These are phyloP conservation scores for Henricia sp. DNA, from an alignment of 53 echinoderm and acorn worm genomes.

Conservation along the genomic window DNA sequence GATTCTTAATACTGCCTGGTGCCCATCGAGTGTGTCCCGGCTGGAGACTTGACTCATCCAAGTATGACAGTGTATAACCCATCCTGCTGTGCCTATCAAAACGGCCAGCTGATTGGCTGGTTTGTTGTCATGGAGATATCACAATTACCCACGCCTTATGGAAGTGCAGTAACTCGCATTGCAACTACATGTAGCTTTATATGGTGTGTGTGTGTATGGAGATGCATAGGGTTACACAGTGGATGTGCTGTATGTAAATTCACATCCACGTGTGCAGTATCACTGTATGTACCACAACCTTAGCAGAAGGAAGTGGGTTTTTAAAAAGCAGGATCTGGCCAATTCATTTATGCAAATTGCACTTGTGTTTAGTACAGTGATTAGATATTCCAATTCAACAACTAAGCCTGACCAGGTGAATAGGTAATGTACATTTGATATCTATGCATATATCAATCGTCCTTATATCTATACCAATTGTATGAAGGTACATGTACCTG, in stretches of 20 bases:
- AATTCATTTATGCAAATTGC: conserved; percentile 54
- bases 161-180: conserved; percentile 32
- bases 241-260: conserved; percentile 27
- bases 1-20: conserved; percentile 29
- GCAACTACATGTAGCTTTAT: background rate
- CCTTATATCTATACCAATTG: too few species aligned
- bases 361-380: too few species aligned
- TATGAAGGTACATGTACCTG: too few species aligned
- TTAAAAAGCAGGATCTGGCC: conserved; percentile 36
- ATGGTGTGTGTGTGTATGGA: background rate
- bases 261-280: conserved; percentile 10
- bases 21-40: conserved; percentile 10
- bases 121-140: conserved; percentile 50
- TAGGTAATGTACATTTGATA: too few species aligned
- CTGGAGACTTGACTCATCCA: conserved; percentile 61
- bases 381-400: too few species aligned
- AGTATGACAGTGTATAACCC: conserved; percentile 58
- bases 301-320: conserved; percentile 47
- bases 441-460: conserved; percentile 10
- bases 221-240: background rate
- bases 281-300: too few species aligned
- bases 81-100: conserved; percentile 37
- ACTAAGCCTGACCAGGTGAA: too few species aligned
- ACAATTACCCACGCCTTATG: conserved; percentile 66
- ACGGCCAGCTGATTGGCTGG: conserved; percentile 48